A percentile compares a stretch with the other conserved stretches of the same genome.
phyloP scores from a whole-genome alignment of 2,797 vertebrate genomes.

The Sebastes taczanowskii region DNA sequence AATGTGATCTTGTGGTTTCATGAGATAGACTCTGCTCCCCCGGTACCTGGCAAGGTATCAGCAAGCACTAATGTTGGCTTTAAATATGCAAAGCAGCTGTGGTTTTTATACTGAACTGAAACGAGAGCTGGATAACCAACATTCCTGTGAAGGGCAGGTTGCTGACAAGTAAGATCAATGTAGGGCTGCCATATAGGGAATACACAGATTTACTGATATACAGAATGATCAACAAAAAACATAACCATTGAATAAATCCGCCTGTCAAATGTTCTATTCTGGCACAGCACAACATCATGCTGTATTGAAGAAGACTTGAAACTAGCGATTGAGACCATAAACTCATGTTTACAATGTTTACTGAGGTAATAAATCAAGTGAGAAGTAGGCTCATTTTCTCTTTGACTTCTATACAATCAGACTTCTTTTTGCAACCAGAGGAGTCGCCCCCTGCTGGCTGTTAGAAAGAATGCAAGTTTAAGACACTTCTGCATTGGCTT shows the following conservation, averaged over 20 bases:
- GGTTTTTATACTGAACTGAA: background rate
- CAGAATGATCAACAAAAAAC: background rate
- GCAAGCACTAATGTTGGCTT: background rate
- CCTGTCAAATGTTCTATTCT: background rate
- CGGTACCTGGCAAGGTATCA: slow-evolving; percentile 11
- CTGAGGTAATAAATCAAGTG: too few relatives aligned
- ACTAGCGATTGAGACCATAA: too few relatives aligned
- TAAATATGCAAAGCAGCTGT: background rate
- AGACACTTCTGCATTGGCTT: too few relatives aligned
- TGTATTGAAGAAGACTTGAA: too few relatives aligned
- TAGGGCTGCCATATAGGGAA: background rate
- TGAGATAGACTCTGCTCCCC: slow-evolving; percentile 1
- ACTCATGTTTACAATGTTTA: too few relatives aligned
- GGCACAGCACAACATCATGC: background rate
- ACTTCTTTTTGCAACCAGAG: too few relatives aligned
- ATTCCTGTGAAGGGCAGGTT: background rate
- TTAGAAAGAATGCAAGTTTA: too few relatives aligned
- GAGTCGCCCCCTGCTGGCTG: too few relatives aligned
- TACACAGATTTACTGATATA: background rate
- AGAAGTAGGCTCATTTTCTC: too few relatives aligned
- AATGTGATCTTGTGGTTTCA: slow-evolving; percentile 33
- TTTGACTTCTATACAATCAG: too few relatives aligned
- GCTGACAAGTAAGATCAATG: background rate
- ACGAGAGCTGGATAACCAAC: background rate
- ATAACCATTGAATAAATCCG: background rate